phyloP scores from a whole-genome alignment of 1,140 invertebrate genomes.

The Pseudomyrmex pallidus region DNA sequence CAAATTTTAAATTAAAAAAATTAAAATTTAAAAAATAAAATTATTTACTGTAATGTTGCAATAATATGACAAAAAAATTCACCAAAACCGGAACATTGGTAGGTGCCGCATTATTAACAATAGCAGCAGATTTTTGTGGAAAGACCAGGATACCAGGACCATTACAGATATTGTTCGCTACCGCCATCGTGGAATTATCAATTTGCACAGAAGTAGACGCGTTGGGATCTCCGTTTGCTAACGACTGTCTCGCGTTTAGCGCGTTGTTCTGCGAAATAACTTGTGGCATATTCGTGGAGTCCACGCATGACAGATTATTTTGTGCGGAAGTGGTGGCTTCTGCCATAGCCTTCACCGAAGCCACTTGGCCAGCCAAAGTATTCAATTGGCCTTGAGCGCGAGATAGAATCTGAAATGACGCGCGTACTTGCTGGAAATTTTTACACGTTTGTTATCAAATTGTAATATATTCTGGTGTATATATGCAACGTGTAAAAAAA shows the following conservation, averaged over 20 bases:
- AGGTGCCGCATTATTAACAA: slow-evolving; percentile 80
- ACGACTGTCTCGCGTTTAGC: slow-evolving; percentile 73
- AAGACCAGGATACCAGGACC: slow-evolving; percentile 86
- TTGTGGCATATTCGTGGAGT: slow-evolving; percentile 76
- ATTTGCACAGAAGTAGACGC: slow-evolving; percentile 79
- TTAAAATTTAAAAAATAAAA: not conserved
- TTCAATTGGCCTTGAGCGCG: slow-evolving; percentile 82
- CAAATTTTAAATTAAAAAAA: slow-evolving; percentile 64
- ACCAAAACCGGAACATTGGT: slow-evolving; percentile 87
- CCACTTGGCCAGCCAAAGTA: slow-evolving; percentile 77
- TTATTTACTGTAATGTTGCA: not conserved
- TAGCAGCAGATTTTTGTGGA: slow-evolving; percentile 82
- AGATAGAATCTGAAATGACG: slow-evolving; percentile 79
- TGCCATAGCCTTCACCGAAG: slow-evolving; percentile 77
- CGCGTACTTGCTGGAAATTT: slow-evolving; percentile 37
- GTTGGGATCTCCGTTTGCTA: slow-evolving; percentile 77
- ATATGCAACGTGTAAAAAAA: slow-evolving; percentile 2
- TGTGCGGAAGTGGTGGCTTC: slow-evolving; percentile 77
- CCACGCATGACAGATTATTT: slow-evolving; percentile 77
- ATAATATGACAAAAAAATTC: slow-evolving; percentile 50
- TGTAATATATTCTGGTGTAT: slow-evolving; percentile 5
- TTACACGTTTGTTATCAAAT: not conserved
- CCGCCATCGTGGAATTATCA: slow-evolving; percentile 78
- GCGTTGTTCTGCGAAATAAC: slow-evolving; percentile 75
- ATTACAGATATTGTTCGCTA: slow-evolving; percentile 83